Conservation (phyloP, 1,140 invertebrate species). For the Diorhabda carinulata region DNA sequence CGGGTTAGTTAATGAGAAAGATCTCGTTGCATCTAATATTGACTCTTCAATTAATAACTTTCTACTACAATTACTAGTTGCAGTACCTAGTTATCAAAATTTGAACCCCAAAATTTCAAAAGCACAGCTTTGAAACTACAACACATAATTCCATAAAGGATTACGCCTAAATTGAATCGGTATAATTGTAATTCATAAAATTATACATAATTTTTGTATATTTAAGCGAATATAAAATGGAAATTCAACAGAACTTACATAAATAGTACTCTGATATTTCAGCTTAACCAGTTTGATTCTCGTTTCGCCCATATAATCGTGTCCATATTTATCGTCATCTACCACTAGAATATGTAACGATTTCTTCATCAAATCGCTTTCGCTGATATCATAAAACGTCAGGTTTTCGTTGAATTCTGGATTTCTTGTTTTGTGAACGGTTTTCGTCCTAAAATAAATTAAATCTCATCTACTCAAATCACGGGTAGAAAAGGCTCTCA, state of each 20-base stretch:
- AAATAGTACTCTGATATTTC: constrained; percentile 58
- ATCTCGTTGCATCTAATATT: too few species aligned
- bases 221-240: neutral
- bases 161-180: too few species aligned
- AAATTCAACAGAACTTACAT: constrained; percentile 31
- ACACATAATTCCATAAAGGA: neutral
- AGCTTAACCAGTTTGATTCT: constrained; percentile 62
- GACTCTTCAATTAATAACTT: too few species aligned
- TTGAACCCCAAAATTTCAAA: neutral
- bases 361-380: constrained; percentile 70
- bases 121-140: neutral
- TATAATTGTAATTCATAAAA: neutral
- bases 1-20: too few species aligned
- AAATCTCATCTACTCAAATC: neutral
- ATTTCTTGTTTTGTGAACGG: constrained; percentile 72
- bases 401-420: constrained; percentile 92
- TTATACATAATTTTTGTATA: neutral
- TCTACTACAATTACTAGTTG: too few species aligned
- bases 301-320: constrained; percentile 79
- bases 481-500: constrained; percentile 6
- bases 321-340: constrained; percentile 82
- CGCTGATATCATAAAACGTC: constrained; percentile 83
- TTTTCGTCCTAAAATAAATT: constrained; percentile 11
- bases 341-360: constrained; percentile 69
- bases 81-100: too few species aligned